Percentiles rank a stretch among this genome's conserved stretches.
phyloP scores from a whole-genome alignment of 1,140 invertebrate species.

The Drosophila sulfurigaster region DNA sequence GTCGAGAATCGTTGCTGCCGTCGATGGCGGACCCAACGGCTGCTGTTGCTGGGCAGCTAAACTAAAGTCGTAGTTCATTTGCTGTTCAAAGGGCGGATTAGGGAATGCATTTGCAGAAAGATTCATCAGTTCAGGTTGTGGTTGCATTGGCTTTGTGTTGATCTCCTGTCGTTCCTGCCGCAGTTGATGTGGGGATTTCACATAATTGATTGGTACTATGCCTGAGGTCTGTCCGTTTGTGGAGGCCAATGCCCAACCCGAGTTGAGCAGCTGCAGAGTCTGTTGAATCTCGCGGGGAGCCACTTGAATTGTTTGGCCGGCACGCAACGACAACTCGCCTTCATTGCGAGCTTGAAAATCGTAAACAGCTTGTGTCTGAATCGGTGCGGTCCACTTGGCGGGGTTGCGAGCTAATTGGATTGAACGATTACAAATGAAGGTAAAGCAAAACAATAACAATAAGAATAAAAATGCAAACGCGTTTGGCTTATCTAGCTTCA shows the following conservation, averaged over 20 bases:
- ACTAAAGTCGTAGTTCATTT: slow-evolving; percentile 71
- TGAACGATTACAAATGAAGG: slow-evolving; percentile 2
- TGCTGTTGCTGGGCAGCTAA: slow-evolving; percentile 67
- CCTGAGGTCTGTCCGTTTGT: slow-evolving; percentile 90
- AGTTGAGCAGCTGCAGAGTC: slow-evolving; percentile 87
- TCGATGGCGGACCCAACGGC: slow-evolving; percentile 64
- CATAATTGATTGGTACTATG: slow-evolving; percentile 93
- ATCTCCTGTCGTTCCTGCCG: slow-evolving; percentile 58
- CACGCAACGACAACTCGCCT: slow-evolving; percentile 91
- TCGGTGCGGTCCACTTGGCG: slow-evolving; percentile 89
- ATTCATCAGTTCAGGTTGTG: slow-evolving; percentile 70
- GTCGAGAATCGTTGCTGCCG: slow-evolving; percentile 44
- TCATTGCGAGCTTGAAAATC: slow-evolving; percentile 90
- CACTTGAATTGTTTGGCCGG: slow-evolving; percentile 91
- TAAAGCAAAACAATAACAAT: slow-evolving; percentile 9
- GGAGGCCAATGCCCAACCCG: slow-evolving; percentile 91
- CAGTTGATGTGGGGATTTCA: slow-evolving; percentile 86
- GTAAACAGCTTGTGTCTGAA: slow-evolving; percentile 90
- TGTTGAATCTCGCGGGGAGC: slow-evolving; percentile 94
- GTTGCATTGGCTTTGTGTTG: slow-evolving; percentile 38
- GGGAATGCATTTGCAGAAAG: slow-evolving; percentile 69
- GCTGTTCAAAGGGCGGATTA: slow-evolving; percentile 60
- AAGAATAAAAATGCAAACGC: slow-evolving; percentile 34
- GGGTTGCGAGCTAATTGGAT: slow-evolving; percentile 86
- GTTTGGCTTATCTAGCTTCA: slow-evolving; percentile 56